Evolutionary conservation across 2,797 vertebrate species (phyloP), one percentile per base, ranked within the genome.

Genomic region (Falco novaeseelandiae): DNA sequence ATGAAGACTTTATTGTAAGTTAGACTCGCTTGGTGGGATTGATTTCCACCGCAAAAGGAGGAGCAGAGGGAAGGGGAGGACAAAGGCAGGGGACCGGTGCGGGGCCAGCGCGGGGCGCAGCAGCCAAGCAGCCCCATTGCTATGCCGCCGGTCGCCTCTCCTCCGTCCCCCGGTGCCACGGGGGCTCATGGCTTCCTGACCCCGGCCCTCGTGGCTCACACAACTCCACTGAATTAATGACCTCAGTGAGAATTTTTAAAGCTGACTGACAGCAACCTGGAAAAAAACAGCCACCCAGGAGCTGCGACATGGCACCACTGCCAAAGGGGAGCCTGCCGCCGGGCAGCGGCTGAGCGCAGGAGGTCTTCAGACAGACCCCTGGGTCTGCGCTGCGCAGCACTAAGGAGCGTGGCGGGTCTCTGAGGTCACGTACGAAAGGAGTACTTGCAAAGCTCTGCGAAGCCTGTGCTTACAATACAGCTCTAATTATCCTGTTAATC

Each of bases 401-500:
- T 90, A 92, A 40, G 79, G 71, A 85, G 15, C 6, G 17, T 16
- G 32, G 54, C 5, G 26, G 84, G 40, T 34, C 66, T 82, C 89
- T 32, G 77, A 93, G 91, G 94, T 90, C 89, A 72, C 54, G 57
- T 58, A 95, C 82, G 85, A 94, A 91, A 91, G 51, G 46, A 83
- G 70, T 72, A 71, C 70, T 95, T 51, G 59, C 30, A 80, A 93
- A 78, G 54, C 54, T 82, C 84, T 88, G 34, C 62, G 84, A 90
- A 73, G 84, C 76, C 90, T 77, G 69, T 59, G 67, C 77, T 83
- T 76, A 94, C 70, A 54, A 73, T 34, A 67, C 25, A 89, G n/a
- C 70, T 80, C 77, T 92, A 96, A 97, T 88, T 92, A 93, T 79
- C 84, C 76, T 72, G 71, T 88, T 94, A 96, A 93, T 95, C 79